phyloP scores from a whole-genome alignment of 2,113 vertebrate genomes.

The Nansenia antarctica region DNA sequence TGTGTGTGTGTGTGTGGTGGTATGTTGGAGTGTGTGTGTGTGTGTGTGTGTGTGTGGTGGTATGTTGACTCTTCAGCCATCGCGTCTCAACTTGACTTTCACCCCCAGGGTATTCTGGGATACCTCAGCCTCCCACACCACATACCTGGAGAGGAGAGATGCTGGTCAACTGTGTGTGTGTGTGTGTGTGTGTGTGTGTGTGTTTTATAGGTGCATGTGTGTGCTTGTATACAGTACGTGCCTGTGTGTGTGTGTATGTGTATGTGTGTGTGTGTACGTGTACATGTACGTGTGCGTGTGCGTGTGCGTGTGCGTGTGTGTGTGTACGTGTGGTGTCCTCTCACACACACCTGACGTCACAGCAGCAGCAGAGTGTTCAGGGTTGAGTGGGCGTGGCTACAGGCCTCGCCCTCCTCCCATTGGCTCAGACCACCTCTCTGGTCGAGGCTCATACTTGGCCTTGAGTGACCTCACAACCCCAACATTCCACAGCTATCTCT shows the following conservation, averaged over 20 bases:
- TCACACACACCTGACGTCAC: conserved; percentile 27
- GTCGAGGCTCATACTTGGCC: conserved; percentile 16
- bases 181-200: background rate
- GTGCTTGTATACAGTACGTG: background rate
- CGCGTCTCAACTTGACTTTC: no score
- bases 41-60: no score
- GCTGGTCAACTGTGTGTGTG: no score
- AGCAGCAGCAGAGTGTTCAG: background rate
- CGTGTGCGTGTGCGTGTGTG: background rate
- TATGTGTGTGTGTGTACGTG: background rate
- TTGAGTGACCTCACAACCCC: conserved; percentile 15
- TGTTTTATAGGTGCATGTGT: conserved; percentile 6
- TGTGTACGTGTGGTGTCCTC: background rate
- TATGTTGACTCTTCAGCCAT: background rate
- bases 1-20: no score
- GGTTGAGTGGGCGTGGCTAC: background rate
- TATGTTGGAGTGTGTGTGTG: no score
- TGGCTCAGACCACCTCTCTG: background rate
- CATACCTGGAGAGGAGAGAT: no score
- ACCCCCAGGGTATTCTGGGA: no score
- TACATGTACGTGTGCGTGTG: background rate
- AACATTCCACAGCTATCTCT: background rate
- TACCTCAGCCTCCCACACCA: no score
- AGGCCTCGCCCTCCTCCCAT: background rate
- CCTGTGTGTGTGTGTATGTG: background rate